Evolutionary conservation across 2,113 vertebrate species (phyloP), one percentile per base, ranked within the genome.

Genomic region (Egretta garzetta): DNA sequence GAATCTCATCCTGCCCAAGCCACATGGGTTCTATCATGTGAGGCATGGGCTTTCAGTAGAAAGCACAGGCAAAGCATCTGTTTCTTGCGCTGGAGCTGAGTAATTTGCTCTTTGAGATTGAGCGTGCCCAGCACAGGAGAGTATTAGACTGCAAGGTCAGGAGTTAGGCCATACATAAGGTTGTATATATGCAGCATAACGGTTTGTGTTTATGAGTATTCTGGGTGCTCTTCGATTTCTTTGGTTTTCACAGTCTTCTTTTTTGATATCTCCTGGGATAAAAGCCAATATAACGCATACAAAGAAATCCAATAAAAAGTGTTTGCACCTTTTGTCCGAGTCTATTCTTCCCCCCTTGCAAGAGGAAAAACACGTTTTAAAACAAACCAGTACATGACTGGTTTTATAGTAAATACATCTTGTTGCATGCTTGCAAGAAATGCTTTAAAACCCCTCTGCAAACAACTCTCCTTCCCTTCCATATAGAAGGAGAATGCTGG

Each of bases 51-150:
- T 79, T 81, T 67, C 5, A 1, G 15, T 20, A 59, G 14, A 60
- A 80, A 39, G 26, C 1, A 1, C 18, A 12, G 33, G 19, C 16
- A 90, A 72, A 60, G 5, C 0, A 0, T 62, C 32, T 10, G 5
- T 35, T 90, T 66, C 28, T 70, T 67, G n/a, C 8, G 18, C 62
- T 56, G 37, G 13, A 24, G 39, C 20, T 18, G 41, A 86, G 19
- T 53, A 72, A 92, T 72, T 88, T 84, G 35, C 26, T 90, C 83
- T 18, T 45, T 81, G 47, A 49, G 8, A 43, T 47, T 79, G 33
- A 39, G 26, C 37, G 37, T 79, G 33, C 17, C 14, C 10, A 71
- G 9, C 35, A 58, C 35, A 81, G 28, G 27, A 59, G 21, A 76
- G 14, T n/a, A 58, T 72, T 52, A 53, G 20, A 30, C 35, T 79